Evolutionary conservation across 35 echinoderm and acorn worm species (phyloP), one percentile per base, ranked within the genome.

Genomic region (Heliocidaris tuberculata): DNA sequence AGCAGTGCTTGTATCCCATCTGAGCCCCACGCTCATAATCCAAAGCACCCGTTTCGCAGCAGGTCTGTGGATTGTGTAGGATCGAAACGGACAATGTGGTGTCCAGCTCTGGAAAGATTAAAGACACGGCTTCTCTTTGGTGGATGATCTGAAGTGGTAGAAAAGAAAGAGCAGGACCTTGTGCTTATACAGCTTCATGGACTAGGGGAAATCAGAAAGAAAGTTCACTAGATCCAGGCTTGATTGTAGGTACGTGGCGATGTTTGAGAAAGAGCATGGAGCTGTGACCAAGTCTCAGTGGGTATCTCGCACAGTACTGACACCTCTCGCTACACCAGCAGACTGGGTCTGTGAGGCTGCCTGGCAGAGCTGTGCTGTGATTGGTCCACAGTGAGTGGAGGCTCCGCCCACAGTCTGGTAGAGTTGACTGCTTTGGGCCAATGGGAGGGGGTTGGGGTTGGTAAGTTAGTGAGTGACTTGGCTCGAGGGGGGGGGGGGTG

Each of bases 301-400:
- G 65, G 65, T 78, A 78, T 27, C 19, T 78, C 17, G 65, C 65
- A 78, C 65, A 21, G 27, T n/a, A 78, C 65, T n/a, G 27, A 78
- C 65, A 78, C 65, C 21, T 78, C 19, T 24, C 7, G 5, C 27
- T n/a, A 19, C 21, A 78, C 65, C 65, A 78, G 65, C 65, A 78
- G 27, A 27, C 65, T 78, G 65, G 65, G 65, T 78, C 65, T 78
- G 87, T 32, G 87, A 89, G 87, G 87, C 31, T 89, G 87, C 87
- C 87, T 31, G 87, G 87, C 31, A 89, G 0, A 89, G 47, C 87
- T 42, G 12, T 12, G 31, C 87, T 47, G 87, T 89, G 87, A 89
- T 89, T 89, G 87, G 87, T 48, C 87, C 87, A 89, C 87, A 89
- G 87, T 89, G 87, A 32, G 13, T 0, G 13, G 31, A 48, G 47